Conservation (phyloP, 2,888 invertebrate genomes). For the Ophioninae sp. region DNA sequence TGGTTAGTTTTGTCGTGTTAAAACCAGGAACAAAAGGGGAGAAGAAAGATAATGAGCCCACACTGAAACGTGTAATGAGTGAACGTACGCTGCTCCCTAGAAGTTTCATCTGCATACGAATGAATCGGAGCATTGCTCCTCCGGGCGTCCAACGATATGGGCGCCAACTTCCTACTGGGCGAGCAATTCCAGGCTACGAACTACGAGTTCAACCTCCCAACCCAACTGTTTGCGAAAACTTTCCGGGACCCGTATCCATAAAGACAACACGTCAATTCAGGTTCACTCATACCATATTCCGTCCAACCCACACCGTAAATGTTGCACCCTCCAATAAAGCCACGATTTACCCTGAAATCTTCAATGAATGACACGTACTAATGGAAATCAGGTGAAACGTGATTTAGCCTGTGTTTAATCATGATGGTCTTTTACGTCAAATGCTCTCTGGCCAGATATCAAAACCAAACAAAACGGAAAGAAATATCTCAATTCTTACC, state of each 20-base stretch:
- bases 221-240: conserved; percentile 4
- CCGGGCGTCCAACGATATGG: background rate
- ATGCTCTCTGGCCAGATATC: no score
- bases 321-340: no score
- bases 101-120: conserved; percentile 37
- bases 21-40: background rate
- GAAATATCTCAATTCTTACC: no score
- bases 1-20: no score
- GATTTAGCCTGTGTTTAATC: no score
- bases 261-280: background rate
- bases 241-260: background rate
- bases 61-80: background rate
- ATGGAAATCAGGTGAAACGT: no score
- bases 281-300: background rate
- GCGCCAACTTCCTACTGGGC: background rate
- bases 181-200: background rate
- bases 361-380: no score
- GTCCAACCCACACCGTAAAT: background rate
- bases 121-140: conserved; percentile 20
- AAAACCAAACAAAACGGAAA: no score
- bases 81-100: conserved; percentile 4
- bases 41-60: background rate
- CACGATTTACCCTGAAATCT: no score
- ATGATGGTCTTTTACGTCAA: no score
- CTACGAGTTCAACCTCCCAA: background rate